phyloP scores from a whole-genome alignment of 2,888 invertebrate genomes.

The Eristalinus sepulchralis region DNA sequence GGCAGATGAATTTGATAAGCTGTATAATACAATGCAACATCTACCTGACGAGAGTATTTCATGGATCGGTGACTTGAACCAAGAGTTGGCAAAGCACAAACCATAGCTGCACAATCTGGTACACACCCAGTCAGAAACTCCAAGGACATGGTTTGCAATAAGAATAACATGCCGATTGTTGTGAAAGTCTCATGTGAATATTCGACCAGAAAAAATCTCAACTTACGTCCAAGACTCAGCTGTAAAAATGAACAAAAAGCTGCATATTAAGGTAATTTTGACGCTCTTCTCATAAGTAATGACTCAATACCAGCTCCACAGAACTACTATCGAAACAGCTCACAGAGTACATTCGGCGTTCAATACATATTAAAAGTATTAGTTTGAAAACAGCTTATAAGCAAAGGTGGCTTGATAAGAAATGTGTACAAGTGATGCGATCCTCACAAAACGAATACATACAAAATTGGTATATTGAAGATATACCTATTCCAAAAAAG shows the following conservation, averaged over 20 bases:
- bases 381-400: neutral
- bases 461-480: no score
- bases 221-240: neutral
- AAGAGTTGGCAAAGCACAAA: neutral
- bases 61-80: neutral
- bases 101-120: neutral
- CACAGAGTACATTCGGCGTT: neutral
- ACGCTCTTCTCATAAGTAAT: neutral
- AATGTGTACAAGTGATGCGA: no score
- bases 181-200: neutral
- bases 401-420: neutral
- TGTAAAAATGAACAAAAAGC: neutral
- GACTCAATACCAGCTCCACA: neutral
- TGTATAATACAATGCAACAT: no score
- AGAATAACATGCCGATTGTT: neutral
- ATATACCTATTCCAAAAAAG: no score
- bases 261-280: neutral
- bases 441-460: no score
- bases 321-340: neutral
- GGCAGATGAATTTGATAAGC: neutral
- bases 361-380: neutral
- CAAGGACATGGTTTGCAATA: neutral
- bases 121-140: neutral
- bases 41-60: neutral
- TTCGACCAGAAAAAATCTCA: neutral